A percentile compares a stretch with the other conserved stretches of the same genome.
phyloP scores from a whole-genome alignment of 64 coral and sea anemone genomes.

The Platygyra sinensis region DNA sequence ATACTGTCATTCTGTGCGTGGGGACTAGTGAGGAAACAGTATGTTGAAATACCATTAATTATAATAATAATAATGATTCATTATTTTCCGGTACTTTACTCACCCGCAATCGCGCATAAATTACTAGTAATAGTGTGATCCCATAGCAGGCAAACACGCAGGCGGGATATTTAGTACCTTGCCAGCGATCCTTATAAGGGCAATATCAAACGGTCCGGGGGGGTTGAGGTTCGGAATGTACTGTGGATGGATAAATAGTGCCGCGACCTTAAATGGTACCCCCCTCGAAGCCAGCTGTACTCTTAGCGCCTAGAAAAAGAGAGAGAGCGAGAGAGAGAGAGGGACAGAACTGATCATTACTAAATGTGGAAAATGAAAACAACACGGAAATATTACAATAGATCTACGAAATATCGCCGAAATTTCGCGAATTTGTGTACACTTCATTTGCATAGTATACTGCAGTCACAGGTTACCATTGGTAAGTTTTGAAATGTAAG shows the following conservation, averaged over 20 bases:
- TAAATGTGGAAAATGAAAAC: too few species aligned
- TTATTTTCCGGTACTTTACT: neutral
- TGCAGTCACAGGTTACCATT: too few species aligned
- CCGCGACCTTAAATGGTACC: neutral
- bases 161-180: neutral
- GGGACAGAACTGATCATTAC: too few species aligned
- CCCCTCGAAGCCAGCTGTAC: neutral
- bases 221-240: neutral
- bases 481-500: too few species aligned
- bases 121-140: neutral
- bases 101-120: neutral
- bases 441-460: too few species aligned
- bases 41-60: neutral
- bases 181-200: slow-evolving; percentile 1
- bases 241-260: neutral
- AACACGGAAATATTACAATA: too few species aligned
- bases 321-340: too few species aligned
- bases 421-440: too few species aligned
- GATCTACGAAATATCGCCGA: too few species aligned
- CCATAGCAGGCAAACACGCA: neutral
- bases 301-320: neutral
- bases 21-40: neutral
- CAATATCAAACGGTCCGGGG: neutral
- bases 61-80: too few species aligned
- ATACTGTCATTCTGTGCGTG: too few species aligned